Conservation (phyloP, 2,888 invertebrate genomes). For the Heliconius ethilla region DNA sequence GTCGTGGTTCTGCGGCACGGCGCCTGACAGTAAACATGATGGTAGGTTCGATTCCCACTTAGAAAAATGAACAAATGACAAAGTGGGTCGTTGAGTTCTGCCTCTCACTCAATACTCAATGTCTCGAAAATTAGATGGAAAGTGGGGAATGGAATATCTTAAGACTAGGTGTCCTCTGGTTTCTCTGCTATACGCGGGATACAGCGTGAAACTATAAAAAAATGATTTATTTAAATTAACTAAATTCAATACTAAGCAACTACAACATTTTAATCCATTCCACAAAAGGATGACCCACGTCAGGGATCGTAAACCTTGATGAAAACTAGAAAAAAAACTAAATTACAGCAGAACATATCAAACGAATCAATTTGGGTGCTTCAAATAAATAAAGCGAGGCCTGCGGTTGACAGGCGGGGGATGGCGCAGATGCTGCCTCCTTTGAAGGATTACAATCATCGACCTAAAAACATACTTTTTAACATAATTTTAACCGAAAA, state of each 20-base stretch:
- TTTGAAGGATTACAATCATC: constrained; percentile 47
- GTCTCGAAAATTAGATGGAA: not conserved
- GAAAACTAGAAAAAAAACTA: constrained; percentile 42
- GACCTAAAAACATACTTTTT: constrained; percentile 32
- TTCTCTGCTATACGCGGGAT: not conserved
- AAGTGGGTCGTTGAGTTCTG: too few relatives aligned
- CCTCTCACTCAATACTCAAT: not conserved
- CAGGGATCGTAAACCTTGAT: constrained; percentile 36
- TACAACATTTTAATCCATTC: constrained; percentile 10
- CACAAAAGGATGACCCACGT: constrained; percentile 24
- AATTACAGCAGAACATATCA: constrained; percentile 59
- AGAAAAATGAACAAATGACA: too few relatives aligned
- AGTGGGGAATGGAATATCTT: not conserved
- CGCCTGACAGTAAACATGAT: too few relatives aligned
- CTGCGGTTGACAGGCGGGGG: constrained; percentile 75
- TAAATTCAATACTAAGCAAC: not conserved
- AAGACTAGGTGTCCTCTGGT: not conserved
- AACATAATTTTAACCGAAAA: constrained; percentile 7
- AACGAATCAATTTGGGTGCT: constrained; percentile 69
- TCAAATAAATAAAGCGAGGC: constrained; percentile 50
- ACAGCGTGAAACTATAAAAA: not conserved
- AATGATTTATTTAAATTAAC: not conserved
- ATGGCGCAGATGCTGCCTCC: constrained; percentile 64
- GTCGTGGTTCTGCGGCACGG: too few relatives aligned
- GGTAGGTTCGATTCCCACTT: too few relatives aligned